Base-by-base conservation (phyloP, 2,797 vertebrate species). In the Eulemur rubriventer region DNA sequence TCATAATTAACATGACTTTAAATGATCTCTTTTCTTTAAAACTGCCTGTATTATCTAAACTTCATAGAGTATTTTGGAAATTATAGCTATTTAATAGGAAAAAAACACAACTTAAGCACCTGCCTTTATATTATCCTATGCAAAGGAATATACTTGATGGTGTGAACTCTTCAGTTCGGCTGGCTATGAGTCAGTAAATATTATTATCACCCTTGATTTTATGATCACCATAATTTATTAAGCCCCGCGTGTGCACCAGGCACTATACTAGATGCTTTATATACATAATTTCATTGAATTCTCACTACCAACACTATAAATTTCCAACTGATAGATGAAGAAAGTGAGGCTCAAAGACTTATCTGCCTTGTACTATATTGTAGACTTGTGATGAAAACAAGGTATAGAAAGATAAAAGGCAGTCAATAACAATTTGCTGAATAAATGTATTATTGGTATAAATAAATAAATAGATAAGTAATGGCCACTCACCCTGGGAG, bases 21-120 rank as follows among this genome's bases (percentile, higher is more conserved):
- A 95, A 83, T 93, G 63, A 91, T 65, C 67, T 89, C 5, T 92
- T 96, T 81, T 89, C 38, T 96, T 79, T 81, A 83, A 91, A 94
- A 82, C 35, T 91, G 10, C 41, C 79, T 43, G 18, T 59, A 83
- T 91, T 78, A 83, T 79, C n/a, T 83, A 80, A 50, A 93, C 33
- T 67, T 91, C 55, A 93, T 91, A 57, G 35, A 94, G 35, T 92
- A 55, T 35, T 94, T 80, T 69, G 9, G 46, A 87, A 90, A 90
- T 83, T 69, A 75, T 50, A 96, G 75, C 52, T 91, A 26, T 87
- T 97, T 79, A 86, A 75, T 55, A 83, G 33, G 24, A 43, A 20
- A 46, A 24, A 28, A 17, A 38, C 12, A 12, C 38, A 90, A 43
- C n/a, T 85, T 83, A 92, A 93, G 65, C 33, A 88, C 4, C 28